phyloP scores from a whole-genome alignment of 1,140 invertebrate genomes.

The Papilio glaucus region DNA sequence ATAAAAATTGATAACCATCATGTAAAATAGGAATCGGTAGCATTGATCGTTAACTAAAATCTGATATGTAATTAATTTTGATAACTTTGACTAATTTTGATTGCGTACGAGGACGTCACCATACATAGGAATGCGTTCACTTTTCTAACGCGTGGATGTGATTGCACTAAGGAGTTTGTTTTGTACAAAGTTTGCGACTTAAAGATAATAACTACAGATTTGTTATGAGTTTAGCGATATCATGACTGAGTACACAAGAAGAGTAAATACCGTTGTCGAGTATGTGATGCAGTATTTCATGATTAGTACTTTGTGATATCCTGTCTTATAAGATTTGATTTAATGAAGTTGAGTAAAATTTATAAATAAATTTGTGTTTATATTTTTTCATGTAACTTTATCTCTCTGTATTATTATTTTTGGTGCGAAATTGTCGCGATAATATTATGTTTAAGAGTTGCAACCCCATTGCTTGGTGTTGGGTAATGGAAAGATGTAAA shows the following conservation, averaged over 20 bases:
- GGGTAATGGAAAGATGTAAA: no score
- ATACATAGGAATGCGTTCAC: neutral
- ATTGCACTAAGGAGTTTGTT: neutral
- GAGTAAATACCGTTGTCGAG: constrained; percentile 3
- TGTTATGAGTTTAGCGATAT: constrained; percentile 2
- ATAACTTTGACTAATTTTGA: no score
- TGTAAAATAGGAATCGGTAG: neutral
- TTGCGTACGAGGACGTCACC: neutral
- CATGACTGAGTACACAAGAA: neutral
- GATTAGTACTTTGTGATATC: neutral
- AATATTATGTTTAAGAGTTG: no score
- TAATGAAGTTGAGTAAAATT: no score
- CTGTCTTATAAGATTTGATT: no score
- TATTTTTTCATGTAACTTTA: neutral
- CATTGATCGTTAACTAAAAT: constrained; percentile 19
- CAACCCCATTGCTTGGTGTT: no score
- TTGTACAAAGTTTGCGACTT: constrained; percentile 12
- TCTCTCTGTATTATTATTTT: neutral
- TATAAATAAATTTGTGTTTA: neutral
- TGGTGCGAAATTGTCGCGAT: no score
- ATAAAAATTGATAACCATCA: neutral
- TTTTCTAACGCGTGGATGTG: neutral
- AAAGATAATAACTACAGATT: neutral
- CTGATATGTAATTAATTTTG: constrained; percentile 18
- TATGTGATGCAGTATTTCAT: neutral